These are phyloP conservation scores for Callaeas wilsoni DNA, from an alignment of 2,113 vertebrate genomes.

Conservation along the genomic window DNA sequence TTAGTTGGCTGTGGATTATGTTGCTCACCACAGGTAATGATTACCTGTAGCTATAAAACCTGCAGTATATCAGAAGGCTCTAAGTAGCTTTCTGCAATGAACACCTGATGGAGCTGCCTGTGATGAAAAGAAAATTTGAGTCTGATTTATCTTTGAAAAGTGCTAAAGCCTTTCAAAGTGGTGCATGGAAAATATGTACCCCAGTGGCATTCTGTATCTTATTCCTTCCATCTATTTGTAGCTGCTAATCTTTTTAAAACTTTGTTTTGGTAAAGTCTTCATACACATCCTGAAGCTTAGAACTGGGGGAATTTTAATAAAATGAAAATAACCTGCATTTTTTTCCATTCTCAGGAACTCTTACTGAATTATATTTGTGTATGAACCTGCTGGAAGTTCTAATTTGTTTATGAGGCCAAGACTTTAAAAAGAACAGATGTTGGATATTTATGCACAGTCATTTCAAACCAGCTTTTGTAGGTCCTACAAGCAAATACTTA, in stretches of 20 bases:
- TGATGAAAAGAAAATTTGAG: not conserved
- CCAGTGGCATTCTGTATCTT: not conserved
- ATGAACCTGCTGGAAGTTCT: not conserved
- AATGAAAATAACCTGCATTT: not conserved
- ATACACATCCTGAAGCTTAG: not conserved
- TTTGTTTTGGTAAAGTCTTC: not conserved
- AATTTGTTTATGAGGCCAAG: not conserved
- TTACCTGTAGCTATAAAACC: not conserved
- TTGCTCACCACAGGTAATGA: not conserved
- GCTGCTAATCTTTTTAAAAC: not conserved
- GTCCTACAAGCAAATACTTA: not conserved
- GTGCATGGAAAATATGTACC: not conserved
- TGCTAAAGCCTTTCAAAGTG: not conserved
- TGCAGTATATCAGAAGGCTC: not conserved
- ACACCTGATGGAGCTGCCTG: not conserved
- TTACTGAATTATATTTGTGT: not conserved
- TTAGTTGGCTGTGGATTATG: not conserved
- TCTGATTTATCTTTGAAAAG: not conserved
- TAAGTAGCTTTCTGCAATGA: not conserved
- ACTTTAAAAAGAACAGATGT: not conserved
- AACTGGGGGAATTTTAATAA: not conserved
- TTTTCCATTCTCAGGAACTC: not conserved
- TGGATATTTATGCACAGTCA: not conserved
- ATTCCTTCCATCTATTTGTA: not conserved
- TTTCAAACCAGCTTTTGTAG: not conserved